A percentile compares a stretch with the other conserved stretches of the same genome.
These are phyloP conservation scores for Engraulis encrasicolus DNA, from an alignment of 2,113 vertebrate genomes.

Conservation along the genomic window DNA sequence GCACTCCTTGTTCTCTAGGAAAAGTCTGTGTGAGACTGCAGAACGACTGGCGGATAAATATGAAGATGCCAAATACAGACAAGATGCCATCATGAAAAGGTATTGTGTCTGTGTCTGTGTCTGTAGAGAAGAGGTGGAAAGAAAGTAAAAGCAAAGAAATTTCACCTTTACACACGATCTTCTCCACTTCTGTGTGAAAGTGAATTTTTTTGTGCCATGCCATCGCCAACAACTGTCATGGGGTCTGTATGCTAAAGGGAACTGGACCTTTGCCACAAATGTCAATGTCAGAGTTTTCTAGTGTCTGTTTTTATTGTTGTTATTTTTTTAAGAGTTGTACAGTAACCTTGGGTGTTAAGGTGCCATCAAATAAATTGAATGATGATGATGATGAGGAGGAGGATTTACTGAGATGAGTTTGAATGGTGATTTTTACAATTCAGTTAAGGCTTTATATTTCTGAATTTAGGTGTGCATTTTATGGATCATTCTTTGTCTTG, in stretches of 20 bases:
- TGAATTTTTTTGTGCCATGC: background rate
- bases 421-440: background rate
- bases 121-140: too few relatives aligned
- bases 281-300: too few relatives aligned
- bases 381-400: too few relatives aligned
- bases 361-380: too few relatives aligned
- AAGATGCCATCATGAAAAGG: constrained; percentile 89
- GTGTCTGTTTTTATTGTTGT: too few relatives aligned
- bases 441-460: background rate
- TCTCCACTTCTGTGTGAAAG: background rate
- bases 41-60: constrained; percentile 93
- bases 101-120: constrained; percentile 37
- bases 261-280: too few relatives aligned
- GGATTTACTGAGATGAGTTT: too few relatives aligned
- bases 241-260: background rate
- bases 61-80: constrained; percentile 91
- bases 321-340: too few relatives aligned
- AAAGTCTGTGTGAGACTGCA: constrained; percentile 83
- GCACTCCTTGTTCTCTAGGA: constrained; percentile 71
- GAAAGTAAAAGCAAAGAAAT: background rate
- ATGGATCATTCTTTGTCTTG: too few relatives aligned
- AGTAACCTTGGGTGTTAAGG: too few relatives aligned
- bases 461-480: background rate
- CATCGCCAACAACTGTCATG: background rate
- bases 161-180: background rate